A percentile compares a stretch with the other conserved stretches of the same genome.
Conservation (phyloP, 2,888 invertebrate genomes). For the Spodoptera littoralis region DNA sequence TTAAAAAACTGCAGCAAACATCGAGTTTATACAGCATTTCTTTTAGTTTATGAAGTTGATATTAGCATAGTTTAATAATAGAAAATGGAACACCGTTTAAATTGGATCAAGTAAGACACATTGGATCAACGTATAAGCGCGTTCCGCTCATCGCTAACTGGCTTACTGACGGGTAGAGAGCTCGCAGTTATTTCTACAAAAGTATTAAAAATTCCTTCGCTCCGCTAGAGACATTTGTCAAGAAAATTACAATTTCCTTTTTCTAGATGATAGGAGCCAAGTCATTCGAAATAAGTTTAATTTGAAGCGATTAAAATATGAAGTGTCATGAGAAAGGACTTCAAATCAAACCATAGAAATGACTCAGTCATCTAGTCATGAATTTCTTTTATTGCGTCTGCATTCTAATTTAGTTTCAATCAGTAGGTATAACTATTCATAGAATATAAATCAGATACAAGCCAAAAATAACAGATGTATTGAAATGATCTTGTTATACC, state of each 20-base stretch:
- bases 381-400: too few relatives aligned
- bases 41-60: conserved; percentile 2
- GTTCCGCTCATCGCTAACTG: conserved; percentile 15
- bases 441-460: too few relatives aligned
- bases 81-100: conserved; percentile 16
- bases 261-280: neutral
- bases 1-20: neutral
- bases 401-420: too few relatives aligned
- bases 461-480: too few relatives aligned
- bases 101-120: conserved; percentile 35
- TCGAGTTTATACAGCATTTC: neutral
- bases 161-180: conserved; percentile 12
- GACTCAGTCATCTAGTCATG: too few relatives aligned
- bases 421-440: too few relatives aligned
- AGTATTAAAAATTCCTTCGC: conserved; percentile 13
- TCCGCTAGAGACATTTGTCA: neutral
- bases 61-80: conserved; percentile 11
- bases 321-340: too few relatives aligned
- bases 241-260: conserved; percentile 22
- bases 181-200: conserved; percentile 3
- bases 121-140: conserved; percentile 12
- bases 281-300: conserved; percentile 9
- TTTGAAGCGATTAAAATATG: conserved; percentile 7
- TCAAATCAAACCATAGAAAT: too few relatives aligned
- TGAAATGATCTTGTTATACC: too few relatives aligned